These are phyloP conservation scores for Erythrolamprus reginae DNA, from an alignment of 2,113 vertebrate genomes.

Conservation along the genomic window DNA sequence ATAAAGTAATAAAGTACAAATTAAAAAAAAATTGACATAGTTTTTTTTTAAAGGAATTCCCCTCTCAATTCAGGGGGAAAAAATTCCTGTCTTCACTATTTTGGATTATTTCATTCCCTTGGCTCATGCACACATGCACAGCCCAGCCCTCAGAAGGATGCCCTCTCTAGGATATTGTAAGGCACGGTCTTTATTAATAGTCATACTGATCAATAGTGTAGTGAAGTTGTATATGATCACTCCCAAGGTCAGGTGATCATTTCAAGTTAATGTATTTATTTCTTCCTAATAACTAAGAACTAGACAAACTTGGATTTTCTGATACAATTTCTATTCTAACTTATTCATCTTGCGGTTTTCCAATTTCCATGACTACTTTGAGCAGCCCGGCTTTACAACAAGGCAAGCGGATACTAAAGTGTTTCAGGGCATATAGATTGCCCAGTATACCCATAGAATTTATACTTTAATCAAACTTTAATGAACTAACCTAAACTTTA, in stretches of 20 bases:
- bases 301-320: background rate
- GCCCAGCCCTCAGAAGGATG: background rate
- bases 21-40: background rate
- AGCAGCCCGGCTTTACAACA: background rate
- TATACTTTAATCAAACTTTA: too few species aligned
- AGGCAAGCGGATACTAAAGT: background rate
- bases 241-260: background rate
- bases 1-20: background rate
- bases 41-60: background rate
- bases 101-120: background rate
- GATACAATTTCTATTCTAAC: background rate
- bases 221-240: background rate
- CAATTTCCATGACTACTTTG: background rate
- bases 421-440: too few species aligned
- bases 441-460: background rate
- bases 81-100: background rate
- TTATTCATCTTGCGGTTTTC: background rate
- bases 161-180: background rate
- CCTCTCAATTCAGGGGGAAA: background rate
- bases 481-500: background rate
- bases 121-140: background rate
- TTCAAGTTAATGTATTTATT: background rate
- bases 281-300: background rate
- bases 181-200: background rate
- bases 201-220: background rate